Evolutionary conservation across 2,888 invertebrate species (phyloP), one percentile per base, ranked within the genome.

Genomic region (Boloria euphrosyne): DNA sequence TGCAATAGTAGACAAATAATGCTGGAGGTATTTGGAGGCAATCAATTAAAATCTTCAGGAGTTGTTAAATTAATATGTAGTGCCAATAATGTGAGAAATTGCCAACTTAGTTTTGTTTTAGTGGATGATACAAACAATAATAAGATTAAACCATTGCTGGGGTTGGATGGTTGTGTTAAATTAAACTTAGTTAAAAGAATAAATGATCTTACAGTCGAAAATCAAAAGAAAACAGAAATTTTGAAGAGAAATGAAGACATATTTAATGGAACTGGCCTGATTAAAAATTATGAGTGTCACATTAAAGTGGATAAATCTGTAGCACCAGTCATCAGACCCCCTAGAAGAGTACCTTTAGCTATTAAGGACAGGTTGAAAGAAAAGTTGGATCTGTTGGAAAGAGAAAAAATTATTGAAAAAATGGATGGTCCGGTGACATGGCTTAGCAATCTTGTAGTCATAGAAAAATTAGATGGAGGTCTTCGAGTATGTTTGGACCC

Each of bases 371-470:
- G 47, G 47, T 47, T 47, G 13, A 7, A 47, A n/a, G 47, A 47
- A 46, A 46, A 14, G 13, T 46, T 46, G 4, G 4, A 47, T 10
- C 13, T 13, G 4, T 47, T n/a, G 13, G 47, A 47, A 13, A 47
- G 47, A n/a, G 13, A 3, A 47, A n/a, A n/a, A n/a, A 47, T 47
- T 47, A 47, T 47, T n/a, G 47, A 47, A 47, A 47, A 47, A 47
- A 13, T 47, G n/a, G n/a, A 47, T 13, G 47, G 47, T 13, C 47
- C 47, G 4, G n/a, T n/a, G 4, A n/a, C 47, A n/a, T 47, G 47
- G 47, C n/a, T 13, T 10, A 47, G n/a, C 5, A 46, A 46, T 46
- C n/a, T 46, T 13, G 46, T 46, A 46, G n/a, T 46, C 3, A n/a
- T 46, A 3, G 46, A 46, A 46, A 46, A 46, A 46, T n/a, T 13